Base-by-base conservation (phyloP, 1,140 invertebrate genomes). In the Procambarus virginalis region DNA sequence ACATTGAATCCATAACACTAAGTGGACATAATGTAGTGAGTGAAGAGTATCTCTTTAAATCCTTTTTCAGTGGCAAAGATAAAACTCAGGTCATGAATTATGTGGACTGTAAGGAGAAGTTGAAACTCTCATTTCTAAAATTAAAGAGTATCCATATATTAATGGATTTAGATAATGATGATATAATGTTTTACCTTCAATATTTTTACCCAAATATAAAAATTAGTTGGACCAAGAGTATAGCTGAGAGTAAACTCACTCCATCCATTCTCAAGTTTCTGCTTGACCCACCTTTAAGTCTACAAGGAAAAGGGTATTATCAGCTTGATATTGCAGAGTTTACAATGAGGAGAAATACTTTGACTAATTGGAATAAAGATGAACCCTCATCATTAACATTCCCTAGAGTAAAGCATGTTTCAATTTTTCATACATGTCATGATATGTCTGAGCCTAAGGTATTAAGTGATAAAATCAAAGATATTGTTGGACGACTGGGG, bases 111-210 rank as follows among this genome's bases (percentile, higher is more conserved):
- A 86, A 78, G 64, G 75, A 77, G 20, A 10, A 77, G 9, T 64
- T 77, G 51, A 60, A 60, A 10, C 55, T 86, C 9, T 78, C 84
- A 45, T 86, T 86, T 55, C 46, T 76, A 3, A 60, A 86, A 22
- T 51, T 86, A 58, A 86, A 86, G 75, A 78, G 58, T 22, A 17
- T 86, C n/a, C 78, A 45, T 60, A 49, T 86, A 49, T 51, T 78
- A 3, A 60, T 86, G 84, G 58, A 77, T 9, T 46, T 78, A 10
- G 34, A 78, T 48, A 58, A 46, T 79, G 84, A 86, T 68, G 84
- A 86, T 10, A 60, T 86, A 20, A 78, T 86, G 84, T 86, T 86
- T 46, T 86, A 46, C 45, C 51, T 86, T 58, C 84, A 86, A 20
- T 45, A 77, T 64, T 86, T 60, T 22, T 86, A 86, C 20, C 75